A percentile compares a stretch with the other conserved stretches of the same genome.
Conservation (phyloP, 2,797 vertebrate genomes). For the Pseudochirops cupreus region DNA sequence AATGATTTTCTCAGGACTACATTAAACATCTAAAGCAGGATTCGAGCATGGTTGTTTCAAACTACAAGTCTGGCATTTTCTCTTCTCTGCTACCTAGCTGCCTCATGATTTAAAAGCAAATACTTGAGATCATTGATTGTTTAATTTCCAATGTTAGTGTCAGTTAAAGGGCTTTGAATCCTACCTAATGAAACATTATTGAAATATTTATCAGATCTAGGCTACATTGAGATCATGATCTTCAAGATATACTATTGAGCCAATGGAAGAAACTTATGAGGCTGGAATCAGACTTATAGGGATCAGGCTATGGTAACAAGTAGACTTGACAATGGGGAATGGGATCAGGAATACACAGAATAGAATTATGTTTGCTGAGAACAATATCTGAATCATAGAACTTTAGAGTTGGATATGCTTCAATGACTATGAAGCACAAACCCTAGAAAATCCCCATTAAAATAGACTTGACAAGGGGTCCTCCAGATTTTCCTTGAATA, state of each 20-base stretch:
- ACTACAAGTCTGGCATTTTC: not conserved
- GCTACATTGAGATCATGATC: not conserved
- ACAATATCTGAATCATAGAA: not conserved
- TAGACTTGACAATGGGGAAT: not conserved
- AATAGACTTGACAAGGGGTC: not conserved
- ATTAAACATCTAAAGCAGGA: not conserved
- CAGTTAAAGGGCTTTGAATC: not conserved
- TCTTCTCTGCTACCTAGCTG: not conserved
- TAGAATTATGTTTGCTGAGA: not conserved
- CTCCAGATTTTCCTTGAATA: not conserved
- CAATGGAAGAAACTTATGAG: not conserved
- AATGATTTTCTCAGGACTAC: not conserved
- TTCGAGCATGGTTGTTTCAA: not conserved
- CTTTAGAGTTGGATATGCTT: not conserved
- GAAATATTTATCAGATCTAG: not conserved
- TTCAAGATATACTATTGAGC: not conserved
- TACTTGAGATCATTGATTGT: not conserved
- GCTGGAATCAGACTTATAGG: not conserved
- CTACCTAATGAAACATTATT: not conserved
- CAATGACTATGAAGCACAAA: not conserved
- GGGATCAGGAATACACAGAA: not conserved
- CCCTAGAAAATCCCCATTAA: not conserved
- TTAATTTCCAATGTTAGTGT: not conserved
- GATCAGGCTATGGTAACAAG: not conserved
- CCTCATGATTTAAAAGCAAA: not conserved